Base-by-base conservation (phyloP, 2,113 vertebrate genomes). In the Lethenteron reissneri region DNA sequence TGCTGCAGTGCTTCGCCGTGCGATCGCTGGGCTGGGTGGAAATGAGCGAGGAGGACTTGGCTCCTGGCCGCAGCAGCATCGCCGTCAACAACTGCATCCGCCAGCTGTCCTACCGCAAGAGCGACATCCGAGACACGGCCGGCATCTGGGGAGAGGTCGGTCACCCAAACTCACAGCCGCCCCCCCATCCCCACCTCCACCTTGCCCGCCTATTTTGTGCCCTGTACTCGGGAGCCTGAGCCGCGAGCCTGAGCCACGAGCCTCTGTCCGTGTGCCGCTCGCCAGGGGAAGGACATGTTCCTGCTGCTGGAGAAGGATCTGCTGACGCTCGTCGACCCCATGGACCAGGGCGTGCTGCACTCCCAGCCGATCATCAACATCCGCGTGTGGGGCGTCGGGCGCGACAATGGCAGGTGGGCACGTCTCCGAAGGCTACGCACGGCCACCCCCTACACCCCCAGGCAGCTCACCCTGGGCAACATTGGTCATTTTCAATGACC, bases 61-160 rank as follows among this genome's bases (percentile, higher is more conserved):
- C 83, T 15, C 87, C 88, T 15, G 88, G 88, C 7, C 86, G 88
- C 74, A 95, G 91, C 79, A 90, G 90, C 1, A 79, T 90, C 57
- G 85, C 88, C 1, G 86, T 97, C 72, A 90, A 92, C 77, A 94
- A 97, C 78, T 97, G 92, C 73, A 95, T 97, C 82, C 80, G 90
- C 69, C 90, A 97, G 73, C 85, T 97, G 70, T 95, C 91, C 19
- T 99, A 97, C 80, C 90, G 88, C 82, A 99, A 99, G 81, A 96
- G 95, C 0, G 92, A 99, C 83, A 95, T 95, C 78, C 82, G 86
- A 71, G 90, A 95, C 78, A 92, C 88, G 0, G 89, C 90, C 0
- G 90, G 90, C 70, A 90, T 95, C 13, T 95, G 90, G 90, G 90
- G 90, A 80, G 90, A 95, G 89, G 90, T 95, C 77, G 41, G 41